phyloP scores from a whole-genome alignment of 2,888 invertebrate species.

The Tricholauxania praeusta region DNA sequence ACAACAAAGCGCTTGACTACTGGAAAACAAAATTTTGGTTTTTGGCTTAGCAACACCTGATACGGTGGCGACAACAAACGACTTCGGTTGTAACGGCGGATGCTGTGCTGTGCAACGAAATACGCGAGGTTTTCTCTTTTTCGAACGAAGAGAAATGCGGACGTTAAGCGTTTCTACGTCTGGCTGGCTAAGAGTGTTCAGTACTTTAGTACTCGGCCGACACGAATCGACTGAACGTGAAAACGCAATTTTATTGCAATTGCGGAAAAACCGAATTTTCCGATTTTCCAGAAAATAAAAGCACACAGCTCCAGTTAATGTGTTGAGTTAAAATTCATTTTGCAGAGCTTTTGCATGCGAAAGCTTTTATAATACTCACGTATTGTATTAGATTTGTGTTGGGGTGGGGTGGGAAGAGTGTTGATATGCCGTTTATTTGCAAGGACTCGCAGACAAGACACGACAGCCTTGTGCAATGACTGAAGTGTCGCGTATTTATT shows the following conservation, averaged over 20 bases:
- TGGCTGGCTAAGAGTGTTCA: slow-evolving; percentile 36
- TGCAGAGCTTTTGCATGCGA: background rate
- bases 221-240: slow-evolving; percentile 64
- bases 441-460: background rate
- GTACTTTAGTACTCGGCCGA: slow-evolving; percentile 64
- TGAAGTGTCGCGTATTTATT: no score
- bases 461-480: no score
- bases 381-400: slow-evolving; percentile 5
- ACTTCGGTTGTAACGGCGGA: background rate
- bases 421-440: no score
- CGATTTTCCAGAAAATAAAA: slow-evolving; percentile 32
- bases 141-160: slow-evolving; percentile 38
- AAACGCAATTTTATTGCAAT: slow-evolving; percentile 20
- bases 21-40: background rate
- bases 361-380: slow-evolving; percentile 5
- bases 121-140: slow-evolving; percentile 34
- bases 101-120: slow-evolving; percentile 23
- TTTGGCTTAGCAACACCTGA: slow-evolving; percentile 23
- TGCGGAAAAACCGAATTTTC: slow-evolving; percentile 30
- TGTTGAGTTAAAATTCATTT: background rate
- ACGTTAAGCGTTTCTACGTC: slow-evolving; percentile 41
- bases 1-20: background rate
- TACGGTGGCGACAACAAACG: background rate
- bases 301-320: background rate
- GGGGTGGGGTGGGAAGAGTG: background rate